A percentile compares a stretch with the other conserved stretches of the same genome.
Evolutionary conservation across 2,888 invertebrate genomes (phyloP).

Genomic region (Agrilus biguttatus): DNA sequence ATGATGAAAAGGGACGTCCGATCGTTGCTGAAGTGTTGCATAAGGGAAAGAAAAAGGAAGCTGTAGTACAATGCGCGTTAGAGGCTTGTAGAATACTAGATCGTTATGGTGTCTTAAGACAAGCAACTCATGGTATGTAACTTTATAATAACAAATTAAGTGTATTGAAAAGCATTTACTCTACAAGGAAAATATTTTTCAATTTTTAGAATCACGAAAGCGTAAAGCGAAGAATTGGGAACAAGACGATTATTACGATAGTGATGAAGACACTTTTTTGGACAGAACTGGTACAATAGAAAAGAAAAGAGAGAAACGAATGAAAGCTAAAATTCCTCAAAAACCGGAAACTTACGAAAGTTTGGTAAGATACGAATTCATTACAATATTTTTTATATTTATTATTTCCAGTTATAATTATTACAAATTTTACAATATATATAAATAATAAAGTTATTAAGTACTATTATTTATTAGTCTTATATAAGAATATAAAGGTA

Average conservation of each 20-base stretch:
- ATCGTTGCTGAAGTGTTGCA: constrained; percentile 74
- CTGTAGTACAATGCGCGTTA: constrained; percentile 81
- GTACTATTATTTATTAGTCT: too few species aligned
- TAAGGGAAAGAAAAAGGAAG: constrained; percentile 88
- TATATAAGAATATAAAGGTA: too few species aligned
- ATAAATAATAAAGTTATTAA: too few species aligned
- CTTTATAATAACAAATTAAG: neutral
- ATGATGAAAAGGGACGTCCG: constrained; percentile 59
- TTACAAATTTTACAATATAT: too few species aligned
- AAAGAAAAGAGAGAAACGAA: constrained; percentile 65
- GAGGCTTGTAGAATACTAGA: constrained; percentile 91
- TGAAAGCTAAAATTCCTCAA: constrained; percentile 48
- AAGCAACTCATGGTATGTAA: constrained; percentile 64
- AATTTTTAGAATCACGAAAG: constrained; percentile 57
- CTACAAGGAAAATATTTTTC: neutral
- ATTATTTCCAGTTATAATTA: too few species aligned
- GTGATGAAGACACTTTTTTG: constrained; percentile 90
- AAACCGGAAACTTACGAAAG: constrained; percentile 49
- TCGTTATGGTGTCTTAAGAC: constrained; percentile 68
- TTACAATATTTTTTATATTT: too few species aligned
- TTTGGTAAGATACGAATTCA: constrained; percentile 35
- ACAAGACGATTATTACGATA: constrained; percentile 84
- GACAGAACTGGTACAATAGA: constrained; percentile 92
- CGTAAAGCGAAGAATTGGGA: constrained; percentile 64
- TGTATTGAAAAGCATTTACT: constrained; percentile 3